Conservation (phyloP, 2,113 vertebrate species). For the Hirundichthys speculiger region DNA sequence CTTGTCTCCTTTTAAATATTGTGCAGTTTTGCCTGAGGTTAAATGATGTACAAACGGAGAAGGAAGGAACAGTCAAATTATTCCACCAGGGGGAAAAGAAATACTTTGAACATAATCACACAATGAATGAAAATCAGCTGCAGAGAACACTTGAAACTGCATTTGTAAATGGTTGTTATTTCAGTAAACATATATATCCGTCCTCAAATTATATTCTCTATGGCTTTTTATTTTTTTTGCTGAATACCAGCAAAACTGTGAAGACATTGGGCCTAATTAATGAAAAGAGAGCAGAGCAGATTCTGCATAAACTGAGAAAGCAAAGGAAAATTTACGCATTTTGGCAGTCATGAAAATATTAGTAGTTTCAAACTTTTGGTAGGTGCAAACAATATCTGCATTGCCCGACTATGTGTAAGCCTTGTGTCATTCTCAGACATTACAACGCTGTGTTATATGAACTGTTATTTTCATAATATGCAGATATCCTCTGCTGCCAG, state of each 20-base stretch:
- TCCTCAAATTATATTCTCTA: background rate
- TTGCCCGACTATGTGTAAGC: too few relatives aligned
- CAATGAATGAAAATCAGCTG: conserved; percentile 16
- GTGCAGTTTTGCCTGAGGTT: conserved; percentile 41
- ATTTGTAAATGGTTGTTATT: background rate
- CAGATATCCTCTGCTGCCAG: too few relatives aligned
- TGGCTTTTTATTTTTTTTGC: background rate
- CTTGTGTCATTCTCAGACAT: too few relatives aligned
- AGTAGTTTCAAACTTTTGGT: too few relatives aligned
- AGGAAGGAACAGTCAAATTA: conserved; percentile 40
- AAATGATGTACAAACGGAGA: conserved; percentile 33
- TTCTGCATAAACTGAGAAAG: too few relatives aligned
- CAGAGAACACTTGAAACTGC: background rate
- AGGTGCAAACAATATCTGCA: too few relatives aligned
- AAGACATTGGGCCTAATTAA: too few relatives aligned
- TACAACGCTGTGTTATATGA: too few relatives aligned
- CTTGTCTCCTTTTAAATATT: conserved; percentile 56
- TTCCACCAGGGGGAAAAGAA: conserved; percentile 14
- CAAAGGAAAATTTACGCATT: too few relatives aligned
- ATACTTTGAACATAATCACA: conserved; percentile 33
- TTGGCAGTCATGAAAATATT: too few relatives aligned
- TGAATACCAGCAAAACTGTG: background rate
- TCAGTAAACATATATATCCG: conserved; percentile 10
- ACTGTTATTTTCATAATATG: too few relatives aligned
- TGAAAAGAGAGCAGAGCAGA: too few relatives aligned